These are phyloP conservation scores for Gymnocephalus cernua DNA, from an alignment of 2,113 vertebrate species.

Conservation along the genomic window DNA sequence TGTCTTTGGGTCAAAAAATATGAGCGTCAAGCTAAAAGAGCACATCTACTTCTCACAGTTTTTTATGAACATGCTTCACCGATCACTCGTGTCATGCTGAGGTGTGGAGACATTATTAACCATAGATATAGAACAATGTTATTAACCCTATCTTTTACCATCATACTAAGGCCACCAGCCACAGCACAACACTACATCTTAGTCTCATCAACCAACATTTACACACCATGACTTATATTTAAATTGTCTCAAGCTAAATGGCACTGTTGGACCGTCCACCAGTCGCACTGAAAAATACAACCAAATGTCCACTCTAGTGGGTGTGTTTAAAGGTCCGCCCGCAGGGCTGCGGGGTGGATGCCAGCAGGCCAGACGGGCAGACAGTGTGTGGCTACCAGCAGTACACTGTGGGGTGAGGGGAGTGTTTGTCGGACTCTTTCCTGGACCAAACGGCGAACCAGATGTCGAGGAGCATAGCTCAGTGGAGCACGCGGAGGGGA, in stretches of 20 bases:
- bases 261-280: slow-evolving; percentile 39
- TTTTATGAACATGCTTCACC: background rate
- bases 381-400: slow-evolving; percentile 61
- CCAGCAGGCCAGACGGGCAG: slow-evolving; percentile 79
- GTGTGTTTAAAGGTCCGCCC: slow-evolving; percentile 17
- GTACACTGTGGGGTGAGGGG: slow-evolving; percentile 17
- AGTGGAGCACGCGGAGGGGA: slow-evolving; percentile 1
- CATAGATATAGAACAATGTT: no score
- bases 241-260: slow-evolving; percentile 54
- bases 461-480: slow-evolving; percentile 54
- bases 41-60: background rate
- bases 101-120: background rate
- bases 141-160: background rate
- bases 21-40: background rate
- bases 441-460: slow-evolving; percentile 57
- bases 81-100: background rate
- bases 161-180: background rate
- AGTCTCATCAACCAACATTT: background rate
- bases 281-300: slow-evolving; percentile 1
- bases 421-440: slow-evolving; percentile 44
- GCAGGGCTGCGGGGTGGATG: slow-evolving; percentile 7
- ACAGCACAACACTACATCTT: background rate
- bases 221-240: slow-evolving; percentile 1
- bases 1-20: background rate
- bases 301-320: slow-evolving; percentile 13